phyloP scores from a whole-genome alignment of 2,113 vertebrate species.

The Rhynchomys soricoides region DNA sequence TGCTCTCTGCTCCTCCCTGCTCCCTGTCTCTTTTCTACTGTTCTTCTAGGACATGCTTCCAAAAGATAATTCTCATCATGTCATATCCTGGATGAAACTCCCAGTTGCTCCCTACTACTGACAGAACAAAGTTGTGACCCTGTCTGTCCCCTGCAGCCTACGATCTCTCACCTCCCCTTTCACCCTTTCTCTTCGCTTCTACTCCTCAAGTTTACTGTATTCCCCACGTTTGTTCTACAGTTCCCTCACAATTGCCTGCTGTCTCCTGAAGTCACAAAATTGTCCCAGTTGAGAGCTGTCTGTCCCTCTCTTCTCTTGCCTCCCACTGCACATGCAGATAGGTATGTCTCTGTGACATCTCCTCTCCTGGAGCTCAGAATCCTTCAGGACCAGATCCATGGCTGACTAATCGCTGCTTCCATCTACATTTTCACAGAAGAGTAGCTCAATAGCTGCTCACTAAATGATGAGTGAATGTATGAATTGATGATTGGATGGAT shows the following conservation, averaged over 20 bases:
- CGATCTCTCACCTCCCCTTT: neutral
- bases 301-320: neutral
- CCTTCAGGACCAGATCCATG: neutral
- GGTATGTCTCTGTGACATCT: neutral
- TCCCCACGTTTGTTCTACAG: neutral
- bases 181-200: neutral
- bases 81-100: neutral
- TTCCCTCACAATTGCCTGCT: neutral
- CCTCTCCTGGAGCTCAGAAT: neutral
- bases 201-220: neutral
- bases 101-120: neutral
- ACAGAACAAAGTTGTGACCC: neutral
- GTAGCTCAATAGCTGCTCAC: neutral
- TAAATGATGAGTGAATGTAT: slow-evolving; percentile 24
- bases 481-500: neutral
- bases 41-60: neutral
- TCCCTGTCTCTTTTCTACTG: neutral
- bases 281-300: neutral
- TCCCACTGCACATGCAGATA: neutral
- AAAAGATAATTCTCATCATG: neutral
- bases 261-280: neutral
- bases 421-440: neutral
- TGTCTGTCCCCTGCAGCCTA: neutral
- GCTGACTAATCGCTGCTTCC: neutral
- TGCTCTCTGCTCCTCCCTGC: neutral